These are phyloP conservation scores for Pseudomyrmex flavicornis DNA, from an alignment of 1,140 invertebrate species.

Conservation along the genomic window DNA sequence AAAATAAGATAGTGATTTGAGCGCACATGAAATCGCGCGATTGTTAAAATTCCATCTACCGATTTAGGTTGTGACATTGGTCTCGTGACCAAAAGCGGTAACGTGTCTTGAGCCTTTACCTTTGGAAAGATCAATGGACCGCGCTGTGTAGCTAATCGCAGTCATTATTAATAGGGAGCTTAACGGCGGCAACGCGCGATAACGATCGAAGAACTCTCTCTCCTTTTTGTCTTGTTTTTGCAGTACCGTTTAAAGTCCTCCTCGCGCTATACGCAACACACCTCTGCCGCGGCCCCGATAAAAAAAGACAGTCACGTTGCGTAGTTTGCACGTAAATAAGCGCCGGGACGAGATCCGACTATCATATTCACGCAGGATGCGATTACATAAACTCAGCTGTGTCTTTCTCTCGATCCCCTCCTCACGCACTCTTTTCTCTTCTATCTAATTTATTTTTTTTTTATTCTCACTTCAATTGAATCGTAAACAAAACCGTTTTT, in stretches of 20 bases:
- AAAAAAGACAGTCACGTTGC: slow-evolving; percentile 51
- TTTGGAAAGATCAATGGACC: slow-evolving; percentile 40
- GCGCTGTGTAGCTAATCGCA: slow-evolving; percentile 8
- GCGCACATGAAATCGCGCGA: too few relatives aligned
- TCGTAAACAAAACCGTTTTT: neutral
- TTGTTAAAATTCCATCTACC: neutral
- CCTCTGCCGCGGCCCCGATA: slow-evolving; percentile 32
- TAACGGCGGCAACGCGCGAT: slow-evolving; percentile 2
- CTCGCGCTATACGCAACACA: slow-evolving; percentile 33
- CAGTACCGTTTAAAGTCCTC: slow-evolving; percentile 40
- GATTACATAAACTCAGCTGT: slow-evolving; percentile 65
- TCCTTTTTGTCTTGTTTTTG: slow-evolving; percentile 15
- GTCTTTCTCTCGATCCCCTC: slow-evolving; percentile 18
- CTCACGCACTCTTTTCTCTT: neutral
- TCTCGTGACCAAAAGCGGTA: neutral
- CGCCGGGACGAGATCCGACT: slow-evolving; percentile 63
- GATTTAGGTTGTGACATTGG: slow-evolving; percentile 38
- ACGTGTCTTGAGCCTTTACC: slow-evolving; percentile 25
- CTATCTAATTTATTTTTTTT: neutral
- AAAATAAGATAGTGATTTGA: too few relatives aligned
- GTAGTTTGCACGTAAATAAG: slow-evolving; percentile 64
- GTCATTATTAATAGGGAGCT: slow-evolving; percentile 30
- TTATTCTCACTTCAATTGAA: slow-evolving; percentile 23
- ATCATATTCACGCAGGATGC: slow-evolving; percentile 65
- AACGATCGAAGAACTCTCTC: slow-evolving; percentile 14